Evolutionary conservation across 1,140 invertebrate species (phyloP), one percentile per base, ranked within the genome.

Genomic region (Plectrocnemia conspersa): DNA sequence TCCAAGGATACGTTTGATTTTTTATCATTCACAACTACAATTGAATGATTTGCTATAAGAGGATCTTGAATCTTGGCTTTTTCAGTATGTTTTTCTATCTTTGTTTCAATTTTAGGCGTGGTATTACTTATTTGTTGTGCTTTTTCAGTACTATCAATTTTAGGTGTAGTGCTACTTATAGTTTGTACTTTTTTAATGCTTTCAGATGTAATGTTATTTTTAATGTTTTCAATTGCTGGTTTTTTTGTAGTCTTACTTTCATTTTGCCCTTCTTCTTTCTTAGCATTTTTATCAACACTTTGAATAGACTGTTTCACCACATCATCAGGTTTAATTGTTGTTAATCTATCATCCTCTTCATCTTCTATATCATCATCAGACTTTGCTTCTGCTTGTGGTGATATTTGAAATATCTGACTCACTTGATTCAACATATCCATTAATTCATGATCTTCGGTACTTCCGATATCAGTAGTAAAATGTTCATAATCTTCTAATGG

Each of bases 401-500:
- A 16, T 19, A 52, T 41, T 47, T 58, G 50, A 24, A 48, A 56
- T 48, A 60, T 56, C 36, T 58, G 18, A 27, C 55, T 60, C 19
- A 58, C 52, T 52, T 57, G 46, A 58, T 52, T 63, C 24, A 58
- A 23, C 52, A 58, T 55, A 46, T 56, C 52, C 56, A 59, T 63
- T 21, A 60, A 19, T 40, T 64, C 62, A 5, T 59, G 54, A 52
- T 62, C 59, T 52, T 60, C 24, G 9, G 44, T 36, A 10, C 46
- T 35, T 35, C 42, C 24, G 22, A 36, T 36, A 52, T 50, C 46
- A 22, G 69, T 74, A 1, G 62, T 47, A n/a, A n/a, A n/a, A 62
- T 70, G 71, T 13, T 62, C 55, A 61, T 65, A 69, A 41, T 72
- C 66, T 35, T 53, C 45, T 23, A 66, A 58, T 45, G 64, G n/a